These are phyloP conservation scores for Volucella zonaria DNA, from an alignment of 2,888 invertebrate genomes.

Conservation along the genomic window DNA sequence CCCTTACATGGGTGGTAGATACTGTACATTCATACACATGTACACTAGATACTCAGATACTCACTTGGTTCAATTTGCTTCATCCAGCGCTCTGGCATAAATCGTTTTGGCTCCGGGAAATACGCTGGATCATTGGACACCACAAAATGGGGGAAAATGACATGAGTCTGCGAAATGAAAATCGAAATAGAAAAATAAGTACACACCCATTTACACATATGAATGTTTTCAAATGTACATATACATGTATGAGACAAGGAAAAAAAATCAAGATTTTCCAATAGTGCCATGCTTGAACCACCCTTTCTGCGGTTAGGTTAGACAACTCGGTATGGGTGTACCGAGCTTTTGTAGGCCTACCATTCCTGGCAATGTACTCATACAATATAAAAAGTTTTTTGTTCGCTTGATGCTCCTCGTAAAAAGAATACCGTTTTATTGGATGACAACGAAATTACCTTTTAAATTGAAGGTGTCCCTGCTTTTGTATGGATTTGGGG, in stretches of 20 bases:
- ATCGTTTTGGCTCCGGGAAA: slow-evolving; percentile 88
- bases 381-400: slow-evolving; percentile 7
- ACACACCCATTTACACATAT: not conserved
- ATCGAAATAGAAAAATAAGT: slow-evolving; percentile 31
- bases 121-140: slow-evolving; percentile 89
- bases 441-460: slow-evolving; percentile 63
- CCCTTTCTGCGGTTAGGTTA: slow-evolving; percentile 8
- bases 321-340: not conserved
- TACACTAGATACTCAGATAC: slow-evolving; percentile 48
- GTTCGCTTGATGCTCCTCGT: slow-evolving; percentile 38
- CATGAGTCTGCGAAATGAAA: slow-evolving; percentile 86
- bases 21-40: slow-evolving; percentile 7
- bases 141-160: slow-evolving; percentile 91
- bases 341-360: not conserved
- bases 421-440: slow-evolving; percentile 58
- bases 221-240: slow-evolving; percentile 33
- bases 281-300: not conserved
- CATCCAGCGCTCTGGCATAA: slow-evolving; percentile 91
- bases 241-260: not conserved
- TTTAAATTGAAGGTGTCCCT: slow-evolving; percentile 55
- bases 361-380: slow-evolving; percentile 17
- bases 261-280: slow-evolving; percentile 21
- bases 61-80: slow-evolving; percentile 83
- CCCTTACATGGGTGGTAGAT: not conserved
- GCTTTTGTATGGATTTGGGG: not conserved